phyloP scores from a whole-genome alignment of 2,888 invertebrate species.

The Hirtodrosophila confusa region DNA sequence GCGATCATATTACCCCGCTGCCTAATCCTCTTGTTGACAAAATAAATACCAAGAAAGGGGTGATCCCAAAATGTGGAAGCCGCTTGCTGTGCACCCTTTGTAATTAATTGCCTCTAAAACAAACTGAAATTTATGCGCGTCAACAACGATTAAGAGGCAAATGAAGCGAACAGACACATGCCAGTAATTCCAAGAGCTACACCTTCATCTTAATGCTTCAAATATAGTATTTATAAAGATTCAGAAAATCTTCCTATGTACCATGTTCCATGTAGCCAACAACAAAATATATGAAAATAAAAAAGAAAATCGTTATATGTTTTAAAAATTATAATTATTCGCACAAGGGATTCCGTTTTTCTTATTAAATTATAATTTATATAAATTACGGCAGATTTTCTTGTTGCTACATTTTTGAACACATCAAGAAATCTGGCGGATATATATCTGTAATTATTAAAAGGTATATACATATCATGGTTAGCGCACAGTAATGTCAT shows the following conservation, averaged over 20 bases:
- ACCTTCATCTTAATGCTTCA: neutral
- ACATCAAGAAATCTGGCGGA: too few species aligned
- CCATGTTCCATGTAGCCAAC: neutral
- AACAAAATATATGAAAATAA: neutral
- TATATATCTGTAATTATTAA: too few species aligned
- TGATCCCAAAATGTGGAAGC: constrained; percentile 32
- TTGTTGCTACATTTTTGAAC: too few species aligned
- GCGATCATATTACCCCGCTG: constrained; percentile 65
- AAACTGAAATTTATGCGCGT: constrained; percentile 69
- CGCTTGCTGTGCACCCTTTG: constrained; percentile 24
- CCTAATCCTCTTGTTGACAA: constrained; percentile 76
- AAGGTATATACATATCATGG: too few species aligned
- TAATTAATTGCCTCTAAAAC: constrained; percentile 59
- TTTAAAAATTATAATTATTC: too few species aligned
- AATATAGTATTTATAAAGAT: neutral
- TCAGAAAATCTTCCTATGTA: too few species aligned
- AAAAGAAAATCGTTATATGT: neutral
- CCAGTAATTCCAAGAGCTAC: constrained; percentile 15
- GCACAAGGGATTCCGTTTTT: too few species aligned
- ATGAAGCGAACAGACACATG: constrained; percentile 69
- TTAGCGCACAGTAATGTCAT: too few species aligned
- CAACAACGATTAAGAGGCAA: constrained; percentile 74
- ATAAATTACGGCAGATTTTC: too few species aligned
- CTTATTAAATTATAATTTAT: too few species aligned
- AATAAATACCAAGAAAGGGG: constrained; percentile 68